Evolutionary conservation across 2,113 vertebrate genomes (phyloP).

Genomic region (Neodon shergylaensis): DNA sequence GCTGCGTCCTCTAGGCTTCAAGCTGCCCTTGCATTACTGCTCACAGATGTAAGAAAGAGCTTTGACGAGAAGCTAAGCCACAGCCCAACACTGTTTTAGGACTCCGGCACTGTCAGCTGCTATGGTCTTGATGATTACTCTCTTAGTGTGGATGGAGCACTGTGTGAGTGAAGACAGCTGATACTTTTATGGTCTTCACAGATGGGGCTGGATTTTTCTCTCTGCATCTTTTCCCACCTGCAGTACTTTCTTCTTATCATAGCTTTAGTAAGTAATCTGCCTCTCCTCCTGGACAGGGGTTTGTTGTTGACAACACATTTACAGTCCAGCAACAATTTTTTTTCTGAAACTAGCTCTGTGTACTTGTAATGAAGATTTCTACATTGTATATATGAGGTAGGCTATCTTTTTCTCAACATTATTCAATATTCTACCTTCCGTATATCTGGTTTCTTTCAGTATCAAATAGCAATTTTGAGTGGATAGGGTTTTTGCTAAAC

Average conservation of each 20-base stretch:
- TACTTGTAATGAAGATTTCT: neutral
- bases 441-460: neutral
- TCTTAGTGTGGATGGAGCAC: neutral
- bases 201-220: neutral
- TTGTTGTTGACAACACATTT: neutral
- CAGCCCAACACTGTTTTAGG: neutral
- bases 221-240: neutral
- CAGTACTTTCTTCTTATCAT: neutral
- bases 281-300: neutral
- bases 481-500: neutral
- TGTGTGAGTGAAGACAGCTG: neutral
- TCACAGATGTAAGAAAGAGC: neutral
- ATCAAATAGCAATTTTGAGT: neutral
- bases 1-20: neutral
- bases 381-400: neutral
- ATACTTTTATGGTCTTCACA: neutral
- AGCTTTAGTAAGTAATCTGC: neutral
- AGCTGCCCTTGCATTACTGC: neutral
- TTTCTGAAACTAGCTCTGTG: neutral
- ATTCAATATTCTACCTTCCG: neutral
- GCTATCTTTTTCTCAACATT: neutral
- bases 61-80: neutral
- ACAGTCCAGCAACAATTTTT: neutral
- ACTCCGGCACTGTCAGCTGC: neutral
- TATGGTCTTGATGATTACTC: neutral